Base-by-base conservation (phyloP, 2,113 vertebrate genomes). In the Eulacestoma nigropectus region DNA sequence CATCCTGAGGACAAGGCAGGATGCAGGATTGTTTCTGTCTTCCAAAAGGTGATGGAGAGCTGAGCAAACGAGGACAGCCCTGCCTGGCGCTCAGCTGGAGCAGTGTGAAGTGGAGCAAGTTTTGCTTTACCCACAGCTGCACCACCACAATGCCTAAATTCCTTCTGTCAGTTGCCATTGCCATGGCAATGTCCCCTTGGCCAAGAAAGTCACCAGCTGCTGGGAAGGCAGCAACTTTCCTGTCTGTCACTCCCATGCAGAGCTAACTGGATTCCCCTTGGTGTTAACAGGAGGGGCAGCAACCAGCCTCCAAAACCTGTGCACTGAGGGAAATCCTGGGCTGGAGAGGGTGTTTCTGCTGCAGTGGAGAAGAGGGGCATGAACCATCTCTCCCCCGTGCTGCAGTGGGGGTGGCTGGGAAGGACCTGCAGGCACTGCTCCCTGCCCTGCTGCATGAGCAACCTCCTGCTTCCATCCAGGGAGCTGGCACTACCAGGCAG, bases 61-160 rank as follows among this genome's bases (percentile, higher is more conserved):
- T 74, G 23, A 84, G 23, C 8, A 81, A 46, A 77, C 6, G 7
- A 52, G 42, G 14, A 4, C 44, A 84, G 73, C 73, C 6, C 11
- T 50, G n/a, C 25, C 52, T 76, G 44, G 21, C 0, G 0, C 14
- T 76, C 56, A 3, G 0, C 0, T 27, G 8, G 41, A 14, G 21
- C 6, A 16, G 35, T 4, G 8, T 49, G 57, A 68, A 25, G 44
- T 0, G 0, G 32, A 68, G 39, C 25, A 50, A 67, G 23, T 1
- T 2, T 55, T 27, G 33, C 8, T 83, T 76, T 30, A 41, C 35
- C 9, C 1, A 41, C 53, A 86, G 27, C 33, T 52, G 70, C 47
- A 69, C 30, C n/a, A 15, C 23, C 10, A 1, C 52, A 57, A 14
- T 41, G n/a, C 32, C 37, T 56, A 15, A 17, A 76, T 62, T 18